Evolutionary conservation across 2,888 invertebrate species (phyloP).

Genomic region (Caenorhabditis japonica): DNA sequence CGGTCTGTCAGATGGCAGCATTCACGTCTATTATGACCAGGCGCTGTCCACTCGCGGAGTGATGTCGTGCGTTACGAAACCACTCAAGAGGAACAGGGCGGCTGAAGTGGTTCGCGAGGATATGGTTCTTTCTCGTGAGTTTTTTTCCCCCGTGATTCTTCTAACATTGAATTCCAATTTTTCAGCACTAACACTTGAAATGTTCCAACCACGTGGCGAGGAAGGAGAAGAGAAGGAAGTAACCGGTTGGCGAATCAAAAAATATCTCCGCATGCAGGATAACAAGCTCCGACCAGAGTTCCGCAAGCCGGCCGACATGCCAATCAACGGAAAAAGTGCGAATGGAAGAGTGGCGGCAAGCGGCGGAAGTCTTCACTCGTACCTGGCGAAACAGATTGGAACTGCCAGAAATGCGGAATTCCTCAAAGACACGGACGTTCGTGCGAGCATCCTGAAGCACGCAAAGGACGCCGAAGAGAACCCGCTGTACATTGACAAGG

Average conservation of each 20-base stretch:
- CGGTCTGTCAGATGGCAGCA: conserved; percentile 84
- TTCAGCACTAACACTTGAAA: conserved; percentile 87
- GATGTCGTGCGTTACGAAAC: conserved; percentile 85
- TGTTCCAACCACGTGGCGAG: conserved; percentile 86
- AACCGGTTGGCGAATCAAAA: conserved; percentile 72
- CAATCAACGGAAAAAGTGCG: conserved; percentile 80
- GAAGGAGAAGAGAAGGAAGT: conserved; percentile 76
- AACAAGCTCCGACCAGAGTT: conserved; percentile 76
- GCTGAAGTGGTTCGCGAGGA: conserved; percentile 90
- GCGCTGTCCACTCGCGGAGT: conserved; percentile 88
- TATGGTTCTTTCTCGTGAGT: conserved; percentile 89
- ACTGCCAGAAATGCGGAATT: conserved; percentile 79
- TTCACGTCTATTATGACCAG: conserved; percentile 92
- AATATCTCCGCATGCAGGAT: conserved; percentile 75
- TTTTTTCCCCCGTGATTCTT: too few relatives aligned
- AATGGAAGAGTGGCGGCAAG: conserved; percentile 78
- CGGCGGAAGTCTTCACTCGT: conserved; percentile 94
- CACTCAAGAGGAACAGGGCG: conserved; percentile 76
- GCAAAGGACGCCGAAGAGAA: conserved; percentile 75
- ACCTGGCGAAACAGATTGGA: conserved; percentile 94
- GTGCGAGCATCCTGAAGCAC: conserved; percentile 75
- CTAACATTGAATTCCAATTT: too few relatives aligned
- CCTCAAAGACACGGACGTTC: conserved; percentile 73
- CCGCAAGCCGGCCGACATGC: conserved; percentile 81
- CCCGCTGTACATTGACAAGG: conserved; percentile 73